Percentiles rank a stretch among this genome's conserved stretches.
phyloP scores from a whole-genome alignment of 1,140 invertebrate species.

The Drosophila orena region DNA sequence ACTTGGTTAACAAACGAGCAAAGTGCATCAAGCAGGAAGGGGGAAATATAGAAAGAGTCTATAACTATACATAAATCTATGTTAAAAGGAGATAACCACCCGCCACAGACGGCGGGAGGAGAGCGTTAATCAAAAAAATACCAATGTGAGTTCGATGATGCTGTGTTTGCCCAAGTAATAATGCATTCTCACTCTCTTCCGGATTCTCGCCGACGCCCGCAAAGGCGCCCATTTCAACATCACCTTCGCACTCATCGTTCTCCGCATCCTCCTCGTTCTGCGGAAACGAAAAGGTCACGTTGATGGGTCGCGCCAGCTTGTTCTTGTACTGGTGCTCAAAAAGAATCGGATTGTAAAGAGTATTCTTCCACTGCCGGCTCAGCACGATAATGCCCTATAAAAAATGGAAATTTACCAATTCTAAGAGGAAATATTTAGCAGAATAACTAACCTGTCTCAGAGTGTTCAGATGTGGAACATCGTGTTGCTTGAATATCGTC shows the following conservation, averaged over 20 bases:
- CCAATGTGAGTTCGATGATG: constrained; percentile 85
- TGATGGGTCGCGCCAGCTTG: constrained; percentile 92
- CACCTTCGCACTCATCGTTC: constrained; percentile 82
- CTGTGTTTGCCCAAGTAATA: constrained; percentile 85
- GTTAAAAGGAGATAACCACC: constrained; percentile 61
- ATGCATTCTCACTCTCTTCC: constrained; percentile 85
- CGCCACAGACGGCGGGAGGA: constrained; percentile 45
- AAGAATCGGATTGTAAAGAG: constrained; percentile 96
- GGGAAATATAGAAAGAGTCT: constrained; percentile 25
- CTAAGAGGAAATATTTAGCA: neutral
- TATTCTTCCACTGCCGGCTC: constrained; percentile 98
- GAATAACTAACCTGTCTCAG: constrained; percentile 89
- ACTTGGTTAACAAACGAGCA: constrained; percentile 33
- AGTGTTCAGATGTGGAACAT: constrained; percentile 94
- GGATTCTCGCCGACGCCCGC: constrained; percentile 82
- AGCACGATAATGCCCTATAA: constrained; percentile 94
- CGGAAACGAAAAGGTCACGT: constrained; percentile 94
- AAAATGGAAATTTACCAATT: constrained; percentile 27
- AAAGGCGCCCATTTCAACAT: constrained; percentile 82
- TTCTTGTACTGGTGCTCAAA: constrained; percentile 95
- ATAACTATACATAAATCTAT: constrained; percentile 67
- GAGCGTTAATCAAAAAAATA: constrained; percentile 85
- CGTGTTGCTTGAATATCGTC: constrained; percentile 92
- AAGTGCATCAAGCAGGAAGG: constrained; percentile 42
- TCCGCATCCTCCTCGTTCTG: constrained; percentile 89